Evolutionary conservation across 2,797 vertebrate species (phyloP).

Genomic region (Amblyraja radiata): DNA sequence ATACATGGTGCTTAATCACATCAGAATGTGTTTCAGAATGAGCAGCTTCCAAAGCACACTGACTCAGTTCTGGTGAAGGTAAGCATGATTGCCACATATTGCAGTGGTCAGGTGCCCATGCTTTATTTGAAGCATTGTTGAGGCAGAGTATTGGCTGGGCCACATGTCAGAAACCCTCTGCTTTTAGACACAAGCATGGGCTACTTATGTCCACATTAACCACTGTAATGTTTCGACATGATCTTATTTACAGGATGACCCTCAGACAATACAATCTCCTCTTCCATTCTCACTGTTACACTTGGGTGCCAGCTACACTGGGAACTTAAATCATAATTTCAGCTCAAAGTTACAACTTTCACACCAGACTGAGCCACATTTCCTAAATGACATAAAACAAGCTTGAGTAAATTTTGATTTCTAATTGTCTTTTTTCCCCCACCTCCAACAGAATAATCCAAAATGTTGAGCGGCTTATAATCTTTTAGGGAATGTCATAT

Average conservation of each 20-base stretch:
- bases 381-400: neutral
- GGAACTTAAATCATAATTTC: neutral
- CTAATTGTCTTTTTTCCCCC: neutral
- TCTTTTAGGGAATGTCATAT: neutral
- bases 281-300: neutral
- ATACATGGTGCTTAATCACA: neutral
- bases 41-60: neutral
- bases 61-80: neutral
- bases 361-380: neutral
- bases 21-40: neutral
- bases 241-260: neutral
- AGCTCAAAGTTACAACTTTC: neutral
- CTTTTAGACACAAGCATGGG: neutral
- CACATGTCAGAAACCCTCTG: neutral
- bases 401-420: neutral
- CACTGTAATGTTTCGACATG: neutral
- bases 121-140: neutral
- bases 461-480: neutral
- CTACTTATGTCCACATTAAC: neutral
- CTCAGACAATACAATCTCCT: neutral
- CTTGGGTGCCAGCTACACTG: neutral
- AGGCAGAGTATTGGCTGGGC: neutral
- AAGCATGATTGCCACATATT: neutral
- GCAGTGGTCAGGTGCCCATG: neutral
- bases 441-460: neutral